These are phyloP conservation scores for Vulpes vulpes DNA, from an alignment of 2,113 vertebrate genomes.

Conservation along the genomic window DNA sequence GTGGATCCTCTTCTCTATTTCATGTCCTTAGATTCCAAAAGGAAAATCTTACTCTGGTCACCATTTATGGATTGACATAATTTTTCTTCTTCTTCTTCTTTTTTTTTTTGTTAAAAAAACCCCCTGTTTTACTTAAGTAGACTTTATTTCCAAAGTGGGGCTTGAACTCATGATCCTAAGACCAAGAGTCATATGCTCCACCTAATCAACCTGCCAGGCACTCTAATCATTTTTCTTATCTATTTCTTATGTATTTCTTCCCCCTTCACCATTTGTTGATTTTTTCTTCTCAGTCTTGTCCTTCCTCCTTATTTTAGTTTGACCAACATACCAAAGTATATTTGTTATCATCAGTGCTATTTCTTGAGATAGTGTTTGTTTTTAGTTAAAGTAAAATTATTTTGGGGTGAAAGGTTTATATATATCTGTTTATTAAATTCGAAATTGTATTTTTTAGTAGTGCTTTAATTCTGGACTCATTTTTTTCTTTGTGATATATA, in stretches of 20 bases:
- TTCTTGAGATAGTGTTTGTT: neutral
- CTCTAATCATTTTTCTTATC: neutral
- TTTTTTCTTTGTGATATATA: neutral
- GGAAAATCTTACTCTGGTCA: slow-evolving; percentile 28
- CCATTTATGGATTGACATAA: neutral
- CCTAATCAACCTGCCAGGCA: neutral
- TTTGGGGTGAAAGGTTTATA: slow-evolving; percentile 3
- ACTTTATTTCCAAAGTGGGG: neutral
- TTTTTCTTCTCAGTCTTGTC: neutral
- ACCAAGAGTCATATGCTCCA: neutral
- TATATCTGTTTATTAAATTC: slow-evolving; percentile 5
- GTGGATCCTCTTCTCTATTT: slow-evolving; percentile 18
- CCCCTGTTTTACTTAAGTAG: neutral
- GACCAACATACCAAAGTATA: neutral
- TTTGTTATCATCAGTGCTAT: slow-evolving; percentile 17
- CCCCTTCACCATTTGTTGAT: neutral
- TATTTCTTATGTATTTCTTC: neutral
- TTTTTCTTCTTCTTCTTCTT: neutral
- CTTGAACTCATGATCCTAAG: neutral
- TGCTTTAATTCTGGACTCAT: neutral
- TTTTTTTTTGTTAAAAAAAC: neutral
- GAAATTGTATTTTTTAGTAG: neutral
- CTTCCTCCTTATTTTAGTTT: slow-evolving; percentile 61
- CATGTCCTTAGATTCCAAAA: slow-evolving; percentile 61
- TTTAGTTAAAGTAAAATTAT: slow-evolving; percentile 55